A percentile compares a stretch with the other conserved stretches of the same genome.
These are phyloP conservation scores for Pseudopipra pipra DNA, from an alignment of 2,113 vertebrate genomes.

Conservation along the genomic window DNA sequence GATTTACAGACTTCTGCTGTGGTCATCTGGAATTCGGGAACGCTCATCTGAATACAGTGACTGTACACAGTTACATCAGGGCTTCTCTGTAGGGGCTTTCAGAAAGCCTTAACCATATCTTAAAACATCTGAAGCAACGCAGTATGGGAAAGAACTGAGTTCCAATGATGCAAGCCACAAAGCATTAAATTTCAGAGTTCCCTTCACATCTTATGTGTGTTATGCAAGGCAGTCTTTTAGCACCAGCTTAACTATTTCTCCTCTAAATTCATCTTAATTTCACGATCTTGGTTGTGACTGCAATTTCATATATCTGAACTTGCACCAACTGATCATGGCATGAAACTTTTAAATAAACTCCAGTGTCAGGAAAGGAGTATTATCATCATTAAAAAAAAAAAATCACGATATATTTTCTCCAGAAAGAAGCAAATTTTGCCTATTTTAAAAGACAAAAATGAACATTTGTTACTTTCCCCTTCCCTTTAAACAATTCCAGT, in stretches of 20 bases:
- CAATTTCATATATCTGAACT: not conserved
- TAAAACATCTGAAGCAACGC: slow-evolving; percentile 31
- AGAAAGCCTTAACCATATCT: slow-evolving; percentile 18
- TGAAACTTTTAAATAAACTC: not conserved
- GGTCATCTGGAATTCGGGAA: slow-evolving; percentile 27
- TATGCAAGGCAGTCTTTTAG: not conserved
- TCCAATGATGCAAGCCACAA: slow-evolving; percentile 38
- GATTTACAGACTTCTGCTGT: not conserved
- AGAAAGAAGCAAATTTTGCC: not conserved
- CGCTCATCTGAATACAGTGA: slow-evolving; percentile 23
- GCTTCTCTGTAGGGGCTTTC: slow-evolving; percentile 35
- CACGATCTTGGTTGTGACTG: not conserved
- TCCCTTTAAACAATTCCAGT: not conserved
- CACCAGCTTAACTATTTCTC: slow-evolving; percentile 18
- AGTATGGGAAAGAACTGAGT: slow-evolving; percentile 12
- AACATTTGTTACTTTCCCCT: not conserved
- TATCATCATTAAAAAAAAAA: not conserved
- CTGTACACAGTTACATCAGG: slow-evolving; percentile 23
- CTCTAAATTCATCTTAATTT: not conserved
- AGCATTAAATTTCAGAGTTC: slow-evolving; percentile 30
- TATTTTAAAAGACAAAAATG: not conserved
- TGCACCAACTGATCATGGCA: not conserved
- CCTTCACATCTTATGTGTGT: not conserved
- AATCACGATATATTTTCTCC: not conserved
- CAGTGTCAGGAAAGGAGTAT: not conserved